Conservation (phyloP, 2,113 vertebrate genomes). For the Dolichallabes microphthalmus region DNA sequence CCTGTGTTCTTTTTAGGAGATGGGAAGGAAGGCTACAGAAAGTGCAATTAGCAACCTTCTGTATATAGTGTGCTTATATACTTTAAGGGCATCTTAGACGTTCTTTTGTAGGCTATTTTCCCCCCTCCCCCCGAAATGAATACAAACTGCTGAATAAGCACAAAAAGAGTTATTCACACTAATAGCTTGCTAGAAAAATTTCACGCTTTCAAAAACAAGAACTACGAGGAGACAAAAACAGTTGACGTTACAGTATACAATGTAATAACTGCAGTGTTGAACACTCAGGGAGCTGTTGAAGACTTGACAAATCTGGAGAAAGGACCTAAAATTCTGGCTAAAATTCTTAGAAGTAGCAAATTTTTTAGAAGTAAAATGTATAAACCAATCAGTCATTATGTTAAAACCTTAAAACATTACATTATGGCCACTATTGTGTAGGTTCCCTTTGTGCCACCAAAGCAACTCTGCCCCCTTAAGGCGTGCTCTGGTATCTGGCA, state of each 20-base stretch:
- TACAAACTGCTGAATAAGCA: background rate
- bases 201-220: background rate
- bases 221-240: background rate
- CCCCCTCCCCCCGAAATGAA: no score
- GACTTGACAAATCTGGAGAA: background rate
- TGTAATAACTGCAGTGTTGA: slow-evolving; percentile 58
- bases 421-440: no score
- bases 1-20: background rate
- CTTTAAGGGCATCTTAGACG: background rate
- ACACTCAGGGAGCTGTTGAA: slow-evolving; percentile 37
- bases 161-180: background rate
- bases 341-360: background rate
- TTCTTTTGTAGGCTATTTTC: background rate
- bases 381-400: no score
- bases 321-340: background rate
- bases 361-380: background rate
- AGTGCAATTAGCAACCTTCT: background rate
- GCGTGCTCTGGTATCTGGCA: no score
- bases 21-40: background rate
- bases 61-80: background rate
- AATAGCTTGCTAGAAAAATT: background rate
- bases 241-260: background rate
- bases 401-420: no score
- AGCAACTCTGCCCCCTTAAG: no score
- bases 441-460: no score